These are phyloP conservation scores for Ursus arctos DNA, from an alignment of 2,113 vertebrate species.

Conservation along the genomic window DNA sequence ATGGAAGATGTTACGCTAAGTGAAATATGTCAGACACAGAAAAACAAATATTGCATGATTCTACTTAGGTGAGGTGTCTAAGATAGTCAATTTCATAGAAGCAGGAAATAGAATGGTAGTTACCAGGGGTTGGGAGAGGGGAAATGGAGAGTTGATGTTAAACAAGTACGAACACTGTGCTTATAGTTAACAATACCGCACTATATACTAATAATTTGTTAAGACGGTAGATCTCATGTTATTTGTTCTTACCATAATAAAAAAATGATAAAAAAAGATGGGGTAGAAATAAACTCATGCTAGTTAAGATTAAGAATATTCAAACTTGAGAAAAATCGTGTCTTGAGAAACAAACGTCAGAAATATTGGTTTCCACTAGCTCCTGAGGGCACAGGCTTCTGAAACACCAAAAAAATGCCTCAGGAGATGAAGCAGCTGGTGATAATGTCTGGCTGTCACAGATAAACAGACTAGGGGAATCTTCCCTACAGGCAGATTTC, in stretches of 20 bases:
- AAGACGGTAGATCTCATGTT: not conserved
- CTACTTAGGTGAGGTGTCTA: not conserved
- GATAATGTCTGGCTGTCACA: not conserved
- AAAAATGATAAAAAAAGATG: not conserved
- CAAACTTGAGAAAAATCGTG: not conserved
- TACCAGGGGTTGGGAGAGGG: not conserved
- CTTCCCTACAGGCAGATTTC: not conserved
- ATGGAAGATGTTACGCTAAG: not conserved
- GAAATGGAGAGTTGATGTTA: not conserved
- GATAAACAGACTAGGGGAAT: not conserved
- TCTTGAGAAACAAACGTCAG: not conserved
- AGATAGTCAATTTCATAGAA: not conserved
- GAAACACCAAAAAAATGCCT: not conserved
- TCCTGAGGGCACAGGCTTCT: not conserved
- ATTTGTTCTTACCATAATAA: not conserved
- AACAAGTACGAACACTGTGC: not conserved
- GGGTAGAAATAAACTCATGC: not conserved
- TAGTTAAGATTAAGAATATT: not conserved
- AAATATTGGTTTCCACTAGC: not conserved
- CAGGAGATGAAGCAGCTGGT: not conserved
- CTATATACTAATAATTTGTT: not conserved
- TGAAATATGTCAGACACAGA: not conserved
- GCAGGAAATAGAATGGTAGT: not conserved
- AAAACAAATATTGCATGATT: not conserved
- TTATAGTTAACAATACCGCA: not conserved